Conservation (phyloP, 2,888 invertebrate genomes). For the Andrena bucephala region DNA sequence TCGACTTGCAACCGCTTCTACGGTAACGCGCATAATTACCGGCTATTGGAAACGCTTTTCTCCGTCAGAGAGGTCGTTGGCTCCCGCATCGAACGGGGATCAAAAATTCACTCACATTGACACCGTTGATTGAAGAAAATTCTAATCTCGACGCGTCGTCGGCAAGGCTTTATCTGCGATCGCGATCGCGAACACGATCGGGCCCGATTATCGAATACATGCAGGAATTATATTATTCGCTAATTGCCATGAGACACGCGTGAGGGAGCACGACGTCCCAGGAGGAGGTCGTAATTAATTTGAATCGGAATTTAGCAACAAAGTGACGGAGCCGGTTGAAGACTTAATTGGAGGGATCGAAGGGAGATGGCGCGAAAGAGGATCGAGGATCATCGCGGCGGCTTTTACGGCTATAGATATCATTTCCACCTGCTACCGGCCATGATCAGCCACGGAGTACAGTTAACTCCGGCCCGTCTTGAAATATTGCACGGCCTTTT, state of each 20-base stretch:
- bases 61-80: background rate
- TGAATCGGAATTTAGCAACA: slow-evolving; percentile 16
- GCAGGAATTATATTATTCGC: background rate
- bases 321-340: slow-evolving; percentile 25
- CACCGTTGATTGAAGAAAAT: background rate
- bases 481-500: slow-evolving; percentile 56
- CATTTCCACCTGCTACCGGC: slow-evolving; percentile 43
- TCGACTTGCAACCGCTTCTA: background rate
- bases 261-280: background rate
- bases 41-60: slow-evolving; percentile 6
- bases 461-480: slow-evolving; percentile 56
- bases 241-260: background rate
- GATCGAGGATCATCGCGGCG: background rate
- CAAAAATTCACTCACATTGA: background rate
- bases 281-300: slow-evolving; percentile 17
- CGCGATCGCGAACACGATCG: background rate
- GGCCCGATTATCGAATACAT: slow-evolving; percentile 6
- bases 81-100: background rate
- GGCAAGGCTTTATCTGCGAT: background rate
- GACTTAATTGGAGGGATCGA: slow-evolving; percentile 26
- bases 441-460: slow-evolving; percentile 48
- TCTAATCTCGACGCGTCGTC: background rate
- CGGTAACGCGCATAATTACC: slow-evolving; percentile 17
- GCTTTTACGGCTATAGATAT: slow-evolving; percentile 48
- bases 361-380: background rate